Evolutionary conservation across 2,113 vertebrate genomes (phyloP), one percentile per base, ranked within the genome.

Genomic region (Perca schrenkii): DNA sequence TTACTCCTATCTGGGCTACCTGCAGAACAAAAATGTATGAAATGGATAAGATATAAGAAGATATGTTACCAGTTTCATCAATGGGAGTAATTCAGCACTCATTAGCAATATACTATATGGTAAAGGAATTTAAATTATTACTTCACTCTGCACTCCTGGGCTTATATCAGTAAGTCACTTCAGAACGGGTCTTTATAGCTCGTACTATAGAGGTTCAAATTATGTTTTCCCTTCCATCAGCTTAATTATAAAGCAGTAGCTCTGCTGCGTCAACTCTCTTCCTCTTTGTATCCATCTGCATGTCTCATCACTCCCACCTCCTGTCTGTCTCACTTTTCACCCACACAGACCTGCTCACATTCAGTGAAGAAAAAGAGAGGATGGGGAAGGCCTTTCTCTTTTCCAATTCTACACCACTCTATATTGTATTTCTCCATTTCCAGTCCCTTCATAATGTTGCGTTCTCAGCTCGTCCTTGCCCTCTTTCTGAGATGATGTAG

Each of bases 271-370:
- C 58, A 57, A 31, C 47, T 49, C 54, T 81, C 81, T 43, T 82
- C 14, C 22, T 50, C 10, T 67, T 73, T 76, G 64, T 31, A 84
- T 64, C 88, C 74, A 76, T 91, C 74, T 74, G 63, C 71, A 88
- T 28, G 74, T 88, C 69, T 87, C 82, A 71, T 86, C 40, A 74
- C 80, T 79, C 86, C 79, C 86, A 83, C 84, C 54, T 68, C 70
- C 50, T 76, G 80, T 85, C 74, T 87, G 76, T 88, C 82, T 90
- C 79, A 50, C 50, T 74, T 64, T 47, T 87, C 83, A 83, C 89
- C 83, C 89, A 91, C 91, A 80, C 90, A 83, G 46, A 66, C 68
- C 28, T 65, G 65, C 70, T 82, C 57, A 34, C 63, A 74, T 40
- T 63, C 17, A 88, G 65, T 74, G 57, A 79, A 56, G 21, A 36